Percentiles rank a stretch among this genome's conserved stretches.
Evolutionary conservation across 2,888 invertebrate genomes (phyloP).

Genomic region (Metellina segmentata): DNA sequence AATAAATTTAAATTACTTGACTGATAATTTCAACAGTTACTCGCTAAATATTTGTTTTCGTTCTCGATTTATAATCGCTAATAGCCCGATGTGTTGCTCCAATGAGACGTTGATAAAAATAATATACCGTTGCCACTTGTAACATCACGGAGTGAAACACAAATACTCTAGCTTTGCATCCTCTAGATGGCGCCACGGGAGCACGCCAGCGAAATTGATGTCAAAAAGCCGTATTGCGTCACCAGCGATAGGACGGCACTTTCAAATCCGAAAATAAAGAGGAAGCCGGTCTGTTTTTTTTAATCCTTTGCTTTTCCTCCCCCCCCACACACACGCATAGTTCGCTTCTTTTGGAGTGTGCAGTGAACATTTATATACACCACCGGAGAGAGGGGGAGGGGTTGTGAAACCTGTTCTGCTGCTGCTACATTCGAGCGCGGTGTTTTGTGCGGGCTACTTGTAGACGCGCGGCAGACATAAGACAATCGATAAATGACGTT

Average conservation of each 20-base stretch:
- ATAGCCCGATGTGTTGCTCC: no score
- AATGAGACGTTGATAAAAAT: no score
- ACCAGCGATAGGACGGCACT: constrained; percentile 34
- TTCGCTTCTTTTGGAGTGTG: background rate
- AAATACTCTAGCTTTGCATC: background rate
- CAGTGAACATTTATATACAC: background rate
- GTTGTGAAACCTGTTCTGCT: constrained; percentile 47
- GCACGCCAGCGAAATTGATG: background rate
- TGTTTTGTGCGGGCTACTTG: constrained; percentile 24
- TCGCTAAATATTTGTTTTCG: no score
- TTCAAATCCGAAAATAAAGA: constrained; percentile 19
- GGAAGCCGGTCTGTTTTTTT: constrained; percentile 9
- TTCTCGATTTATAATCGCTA: no score
- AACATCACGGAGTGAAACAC: no score
- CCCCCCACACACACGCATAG: no score
- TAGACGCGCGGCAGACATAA: constrained; percentile 55
- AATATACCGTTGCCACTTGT: no score
- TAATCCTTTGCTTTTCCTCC: background rate
- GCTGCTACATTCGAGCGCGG: constrained; percentile 21
- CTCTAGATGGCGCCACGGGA: constrained; percentile 13
- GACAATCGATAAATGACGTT: constrained; percentile 62
- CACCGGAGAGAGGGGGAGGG: constrained; percentile 9
- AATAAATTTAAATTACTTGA: no score
- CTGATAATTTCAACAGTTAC: no score
- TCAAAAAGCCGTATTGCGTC: constrained; percentile 43